Evolutionary conservation across 2,888 invertebrate species (phyloP).

Genomic region (Digitonthophagus gazella): DNA sequence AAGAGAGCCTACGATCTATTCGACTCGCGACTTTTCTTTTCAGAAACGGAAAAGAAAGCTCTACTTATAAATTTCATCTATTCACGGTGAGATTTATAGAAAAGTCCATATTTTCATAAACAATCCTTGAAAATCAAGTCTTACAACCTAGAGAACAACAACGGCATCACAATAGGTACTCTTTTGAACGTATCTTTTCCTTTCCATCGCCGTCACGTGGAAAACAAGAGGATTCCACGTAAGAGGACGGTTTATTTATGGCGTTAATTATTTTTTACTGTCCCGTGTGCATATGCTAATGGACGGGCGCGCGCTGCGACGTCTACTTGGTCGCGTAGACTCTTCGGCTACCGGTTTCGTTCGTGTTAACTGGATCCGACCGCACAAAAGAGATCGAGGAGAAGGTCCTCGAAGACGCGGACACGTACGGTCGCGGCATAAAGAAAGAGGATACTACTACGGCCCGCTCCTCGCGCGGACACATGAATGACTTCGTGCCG

Average conservation of each 20-base stretch:
- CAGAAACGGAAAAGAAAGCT: background rate
- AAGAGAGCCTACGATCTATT: conserved; percentile 12
- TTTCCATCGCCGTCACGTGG: background rate
- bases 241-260: conserved; percentile 17
- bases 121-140: too few relatives aligned
- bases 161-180: background rate
- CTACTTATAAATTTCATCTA: conserved; percentile 19
- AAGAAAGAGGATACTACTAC: conserved; percentile 21
- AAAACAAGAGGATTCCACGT: conserved; percentile 2
- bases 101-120: too few relatives aligned
- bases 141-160: too few relatives aligned
- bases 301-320: conserved; percentile 18
- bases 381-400: conserved; percentile 6
- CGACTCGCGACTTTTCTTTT: background rate
- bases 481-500: conserved; percentile 21
- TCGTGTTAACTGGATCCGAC: conserved; percentile 9
- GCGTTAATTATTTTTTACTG: conserved; percentile 23
- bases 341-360: conserved; percentile 9
- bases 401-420: conserved; percentile 3
- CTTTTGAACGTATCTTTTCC: background rate
- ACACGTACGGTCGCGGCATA: conserved; percentile 13
- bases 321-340: background rate
- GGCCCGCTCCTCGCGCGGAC: conserved; percentile 17
- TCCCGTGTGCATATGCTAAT: conserved; percentile 22
- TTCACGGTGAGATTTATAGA: too few relatives aligned